These are phyloP conservation scores for Morone chrysops DNA, from an alignment of 2,113 vertebrate species.

Conservation along the genomic window DNA sequence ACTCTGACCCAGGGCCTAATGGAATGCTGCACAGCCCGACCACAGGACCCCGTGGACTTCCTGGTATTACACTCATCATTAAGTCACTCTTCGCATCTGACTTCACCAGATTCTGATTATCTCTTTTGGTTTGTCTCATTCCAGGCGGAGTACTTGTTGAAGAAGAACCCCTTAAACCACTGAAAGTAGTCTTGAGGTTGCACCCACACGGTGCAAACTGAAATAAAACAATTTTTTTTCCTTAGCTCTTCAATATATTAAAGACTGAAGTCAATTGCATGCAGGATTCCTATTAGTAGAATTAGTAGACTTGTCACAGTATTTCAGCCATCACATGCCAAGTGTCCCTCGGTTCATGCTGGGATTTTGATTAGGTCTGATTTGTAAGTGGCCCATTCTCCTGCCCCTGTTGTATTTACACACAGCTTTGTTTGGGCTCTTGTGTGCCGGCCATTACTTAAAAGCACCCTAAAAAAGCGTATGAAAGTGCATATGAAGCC, in stretches of 20 bases:
- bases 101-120: not conserved
- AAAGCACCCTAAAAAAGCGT: slow-evolving; percentile 58
- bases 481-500: slow-evolving; percentile 63
- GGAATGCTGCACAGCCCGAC: slow-evolving; percentile 87
- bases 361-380: slow-evolving; percentile 61
- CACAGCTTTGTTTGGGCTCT: slow-evolving; percentile 58
- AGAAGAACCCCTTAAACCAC: slow-evolving; percentile 70
- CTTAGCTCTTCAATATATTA: not conserved
- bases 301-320: slow-evolving; percentile 12
- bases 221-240: not conserved
- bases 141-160: slow-evolving; percentile 81
- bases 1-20: slow-evolving; percentile 89
- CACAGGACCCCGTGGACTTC: slow-evolving; percentile 92
- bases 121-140: slow-evolving; percentile 44
- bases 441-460: slow-evolving; percentile 65
- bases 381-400: slow-evolving; percentile 56
- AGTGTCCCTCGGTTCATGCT: slow-evolving; percentile 56
- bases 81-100: not conserved
- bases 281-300: slow-evolving; percentile 2
- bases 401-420: slow-evolving; percentile 49
- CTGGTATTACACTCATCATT: slow-evolving; percentile 74
- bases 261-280: not conserved
- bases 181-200: not conserved
- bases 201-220: not conserved
- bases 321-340: slow-evolving; percentile 31